Percentiles rank a stretch among this genome's conserved stretches.
Conservation (phyloP, 2,113 vertebrate species). For the Gavialis gangeticus region DNA sequence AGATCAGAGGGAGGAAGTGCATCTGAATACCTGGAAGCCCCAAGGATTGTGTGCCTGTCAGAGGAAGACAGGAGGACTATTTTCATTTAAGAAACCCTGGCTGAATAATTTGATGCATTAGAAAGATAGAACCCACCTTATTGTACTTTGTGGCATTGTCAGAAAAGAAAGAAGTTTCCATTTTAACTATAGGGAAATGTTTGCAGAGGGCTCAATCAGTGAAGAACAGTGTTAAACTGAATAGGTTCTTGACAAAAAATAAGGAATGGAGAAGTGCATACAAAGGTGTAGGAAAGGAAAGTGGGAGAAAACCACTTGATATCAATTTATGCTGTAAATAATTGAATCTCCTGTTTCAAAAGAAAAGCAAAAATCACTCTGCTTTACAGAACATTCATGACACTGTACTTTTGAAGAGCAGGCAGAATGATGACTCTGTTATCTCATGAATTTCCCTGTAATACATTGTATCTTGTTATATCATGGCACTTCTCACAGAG, state of each 20-base stretch:
- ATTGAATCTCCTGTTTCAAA: constrained; percentile 6
- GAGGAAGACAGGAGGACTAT: constrained; percentile 15
- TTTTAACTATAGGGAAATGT: constrained; percentile 64
- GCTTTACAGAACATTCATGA: constrained; percentile 32
- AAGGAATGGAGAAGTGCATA: constrained; percentile 38
- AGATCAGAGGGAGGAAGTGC: background rate
- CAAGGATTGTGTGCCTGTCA: background rate
- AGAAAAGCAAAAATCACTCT: background rate
- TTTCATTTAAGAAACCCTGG: constrained; percentile 34
- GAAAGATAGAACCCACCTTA: constrained; percentile 16
- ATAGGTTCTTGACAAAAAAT: constrained; percentile 42
- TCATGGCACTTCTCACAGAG: background rate
- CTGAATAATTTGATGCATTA: constrained; percentile 37
- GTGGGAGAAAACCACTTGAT: background rate
- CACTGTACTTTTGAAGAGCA: background rate
- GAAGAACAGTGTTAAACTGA: constrained; percentile 53
- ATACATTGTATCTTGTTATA: background rate
- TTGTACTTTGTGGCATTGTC: constrained; percentile 44
- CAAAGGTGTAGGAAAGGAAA: constrained; percentile 28
- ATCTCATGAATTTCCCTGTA: background rate
- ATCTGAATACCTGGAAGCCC: constrained; percentile 3
- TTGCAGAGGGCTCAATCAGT: constrained; percentile 49
- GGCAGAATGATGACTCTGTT: background rate
- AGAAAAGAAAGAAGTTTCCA: constrained; percentile 42
- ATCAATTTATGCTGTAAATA: background rate